Evolutionary conservation across 2,797 vertebrate genomes (phyloP), one percentile per base, ranked within the genome.

Genomic region (Buphagus erythrorhynchus): DNA sequence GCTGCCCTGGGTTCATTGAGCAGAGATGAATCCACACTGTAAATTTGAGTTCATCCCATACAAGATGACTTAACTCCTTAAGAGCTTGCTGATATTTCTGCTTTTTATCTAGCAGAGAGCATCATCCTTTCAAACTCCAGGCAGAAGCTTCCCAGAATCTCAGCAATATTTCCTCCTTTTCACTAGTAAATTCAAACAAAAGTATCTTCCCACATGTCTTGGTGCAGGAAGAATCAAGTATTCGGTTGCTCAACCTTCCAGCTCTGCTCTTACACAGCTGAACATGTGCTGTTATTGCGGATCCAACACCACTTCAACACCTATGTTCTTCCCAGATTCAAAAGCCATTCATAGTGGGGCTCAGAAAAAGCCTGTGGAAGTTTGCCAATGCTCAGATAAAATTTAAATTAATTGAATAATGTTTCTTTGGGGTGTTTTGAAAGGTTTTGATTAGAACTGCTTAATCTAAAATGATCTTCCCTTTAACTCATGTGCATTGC

Each of bases 391-490:
- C 58, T 86, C 72, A 77, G 72, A 78, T 93, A 86, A 57, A 85
- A 80, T 55, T 81, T 51, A 93, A 88, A 80, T 18, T 1, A 65
- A 45, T 54, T 46, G 16, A 71, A 54, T 57, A 33, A 61, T 54
- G n/a, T 24, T 93, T 54, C 36, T 85, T 92, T 46, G 24, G 26
- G 19, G n/a, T 67, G 5, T 16, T 58, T 76, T 54, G 48, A 42
- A 67, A 65, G 46, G 52, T 79, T 96, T 87, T 79, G 21, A 90
- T 90, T 82, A 92, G 73, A 82, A 66, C 17, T 57, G 24, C 29
- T 43, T 67, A 63, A 79, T 17, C 35, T 38, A 52, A 77, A 87
- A 90, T 15, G 29, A 69, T 75, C 40, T 59, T 88, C 68, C 31
- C 46, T 63, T 62, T 68, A 71, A 85, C 26, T 74, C 43, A 58